Conservation (phyloP, 2,888 invertebrate species). For the Anthoptus insignis region DNA sequence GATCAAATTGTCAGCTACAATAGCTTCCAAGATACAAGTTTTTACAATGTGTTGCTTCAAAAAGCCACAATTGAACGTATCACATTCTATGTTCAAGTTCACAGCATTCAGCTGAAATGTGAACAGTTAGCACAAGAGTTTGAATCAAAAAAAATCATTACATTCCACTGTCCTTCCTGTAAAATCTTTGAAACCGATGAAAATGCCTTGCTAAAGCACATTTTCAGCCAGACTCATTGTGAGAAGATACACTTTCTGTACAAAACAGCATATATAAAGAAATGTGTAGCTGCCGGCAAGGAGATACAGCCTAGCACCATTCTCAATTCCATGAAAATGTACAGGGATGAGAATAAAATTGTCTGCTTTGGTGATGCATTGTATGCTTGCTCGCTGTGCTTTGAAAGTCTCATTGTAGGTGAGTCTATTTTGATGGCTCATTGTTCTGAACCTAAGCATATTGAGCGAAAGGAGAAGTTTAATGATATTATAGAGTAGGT, state of each 20-base stretch:
- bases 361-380: conserved; percentile 80
- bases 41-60: conserved; percentile 67
- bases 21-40: conserved; percentile 73
- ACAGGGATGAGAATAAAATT: conserved; percentile 79
- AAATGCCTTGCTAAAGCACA: conserved; percentile 68
- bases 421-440: conserved; percentile 78
- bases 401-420: conserved; percentile 74
- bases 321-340: conserved; percentile 79
- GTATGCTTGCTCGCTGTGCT: conserved; percentile 79
- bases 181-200: conserved; percentile 66
- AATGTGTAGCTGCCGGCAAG: conserved; percentile 70
- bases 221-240: conserved; percentile 70
- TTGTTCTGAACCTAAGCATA: conserved; percentile 65
- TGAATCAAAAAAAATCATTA: conserved; percentile 62
- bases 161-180: conserved; percentile 73
- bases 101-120: conserved; percentile 72
- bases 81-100: conserved; percentile 79
- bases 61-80: conserved; percentile 77
- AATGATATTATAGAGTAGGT: conserved; percentile 63
- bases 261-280: conserved; percentile 80
- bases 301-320: conserved; percentile 81
- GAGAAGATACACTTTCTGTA: conserved; percentile 80
- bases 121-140: conserved; percentile 55
- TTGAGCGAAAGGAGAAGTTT: conserved; percentile 64
- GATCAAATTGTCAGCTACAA: conserved; percentile 76